Percentiles rank a stretch among this genome's conserved stretches.
phyloP scores from a whole-genome alignment of 2,888 invertebrate species.

The Meganola albula region DNA sequence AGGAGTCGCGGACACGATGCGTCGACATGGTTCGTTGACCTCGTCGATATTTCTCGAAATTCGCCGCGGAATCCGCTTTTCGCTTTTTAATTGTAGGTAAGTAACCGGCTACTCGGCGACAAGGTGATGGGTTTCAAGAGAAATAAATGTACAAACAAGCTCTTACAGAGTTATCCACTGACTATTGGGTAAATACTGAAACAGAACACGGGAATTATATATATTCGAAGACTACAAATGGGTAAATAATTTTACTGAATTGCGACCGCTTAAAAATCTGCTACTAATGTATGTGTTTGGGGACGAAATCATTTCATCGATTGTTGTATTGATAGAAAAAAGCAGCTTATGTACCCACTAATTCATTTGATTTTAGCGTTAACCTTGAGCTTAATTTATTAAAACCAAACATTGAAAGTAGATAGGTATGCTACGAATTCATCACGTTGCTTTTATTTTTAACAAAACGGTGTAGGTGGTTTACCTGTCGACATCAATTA shows the following conservation, averaged over 20 bases:
- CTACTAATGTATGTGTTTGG: too few relatives aligned
- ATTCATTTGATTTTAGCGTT: constrained; percentile 17
- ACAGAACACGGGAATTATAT: constrained; percentile 63
- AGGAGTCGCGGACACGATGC: constrained; percentile 67
- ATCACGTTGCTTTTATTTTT: constrained; percentile 21
- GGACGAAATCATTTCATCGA: too few relatives aligned
- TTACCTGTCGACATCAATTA: constrained; percentile 30
- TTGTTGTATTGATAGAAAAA: too few relatives aligned
- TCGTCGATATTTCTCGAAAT: constrained; percentile 76
- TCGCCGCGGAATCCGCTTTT: constrained; percentile 70
- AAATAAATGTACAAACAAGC: constrained; percentile 53
- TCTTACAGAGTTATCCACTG: too few relatives aligned
- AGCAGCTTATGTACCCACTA: too few relatives aligned
- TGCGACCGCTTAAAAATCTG: constrained; percentile 51
- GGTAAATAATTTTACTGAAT: too few relatives aligned
- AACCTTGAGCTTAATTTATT: constrained; percentile 27
- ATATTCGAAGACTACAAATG: too few relatives aligned
- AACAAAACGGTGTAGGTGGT: constrained; percentile 23
- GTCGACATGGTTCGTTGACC: constrained; percentile 71
- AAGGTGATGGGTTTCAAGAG: constrained; percentile 70
- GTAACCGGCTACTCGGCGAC: constrained; percentile 64
- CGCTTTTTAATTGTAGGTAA: constrained; percentile 75
- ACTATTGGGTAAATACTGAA: constrained; percentile 65
- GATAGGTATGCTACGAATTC: constrained; percentile 20
- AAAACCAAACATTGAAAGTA: too few relatives aligned